phyloP scores from a whole-genome alignment of 2,797 vertebrate species.

The Natrix natrix region DNA sequence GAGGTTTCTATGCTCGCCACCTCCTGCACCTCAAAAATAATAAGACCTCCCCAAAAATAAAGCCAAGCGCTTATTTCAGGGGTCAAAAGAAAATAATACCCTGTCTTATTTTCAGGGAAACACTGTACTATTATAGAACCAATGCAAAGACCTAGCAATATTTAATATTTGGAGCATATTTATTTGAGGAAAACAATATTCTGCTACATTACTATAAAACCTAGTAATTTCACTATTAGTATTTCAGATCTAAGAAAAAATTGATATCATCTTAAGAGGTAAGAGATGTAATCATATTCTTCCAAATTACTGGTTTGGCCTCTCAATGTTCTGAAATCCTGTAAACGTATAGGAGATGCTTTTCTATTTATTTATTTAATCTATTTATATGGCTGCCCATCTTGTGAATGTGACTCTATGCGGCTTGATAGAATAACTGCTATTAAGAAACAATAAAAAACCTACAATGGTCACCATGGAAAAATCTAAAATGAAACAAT shows the following conservation, averaged over 20 bases:
- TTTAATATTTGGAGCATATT: neutral
- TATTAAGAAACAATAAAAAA: neutral
- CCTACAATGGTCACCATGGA: neutral
- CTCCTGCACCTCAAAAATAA: no score
- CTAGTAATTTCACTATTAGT: neutral
- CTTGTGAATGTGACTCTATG: neutral
- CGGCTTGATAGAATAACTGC: neutral
- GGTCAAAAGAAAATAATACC: no score
- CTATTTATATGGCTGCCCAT: neutral
- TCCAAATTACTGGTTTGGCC: neutral
- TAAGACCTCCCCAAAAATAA: no score
- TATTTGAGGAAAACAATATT: neutral
- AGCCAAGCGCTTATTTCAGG: no score
- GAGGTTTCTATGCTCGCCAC: no score
- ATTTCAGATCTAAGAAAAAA: neutral
- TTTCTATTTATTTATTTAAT: neutral
- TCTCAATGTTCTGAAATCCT: conserved; percentile 27
- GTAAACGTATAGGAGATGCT: conserved; percentile 4
- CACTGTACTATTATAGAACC: neutral
- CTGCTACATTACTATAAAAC: neutral
- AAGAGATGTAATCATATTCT: neutral
- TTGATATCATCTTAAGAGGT: neutral
- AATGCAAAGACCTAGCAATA: neutral
- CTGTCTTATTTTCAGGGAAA: no score
- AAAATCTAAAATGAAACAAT: neutral